These are phyloP conservation scores for Ichneumoninae sp. DNA, from an alignment of 2,888 invertebrate species.

Conservation along the genomic window DNA sequence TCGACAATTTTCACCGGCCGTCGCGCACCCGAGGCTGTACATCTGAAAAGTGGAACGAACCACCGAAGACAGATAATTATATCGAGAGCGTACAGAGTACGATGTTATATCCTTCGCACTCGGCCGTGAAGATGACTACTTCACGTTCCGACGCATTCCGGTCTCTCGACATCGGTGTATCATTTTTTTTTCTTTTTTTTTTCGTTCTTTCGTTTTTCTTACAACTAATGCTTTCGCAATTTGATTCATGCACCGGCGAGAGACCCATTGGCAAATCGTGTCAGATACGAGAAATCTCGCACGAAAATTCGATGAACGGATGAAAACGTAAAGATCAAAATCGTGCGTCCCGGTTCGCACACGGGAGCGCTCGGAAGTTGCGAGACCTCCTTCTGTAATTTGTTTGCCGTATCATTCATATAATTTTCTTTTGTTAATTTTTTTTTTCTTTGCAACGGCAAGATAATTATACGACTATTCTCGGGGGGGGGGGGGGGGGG, in stretches of 20 bases:
- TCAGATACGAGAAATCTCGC: conserved; percentile 10
- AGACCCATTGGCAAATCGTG: conserved; percentile 36
- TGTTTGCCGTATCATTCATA: conserved; percentile 8
- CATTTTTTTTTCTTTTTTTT: not conserved
- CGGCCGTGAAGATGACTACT: conserved; percentile 14
- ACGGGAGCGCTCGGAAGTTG: conserved; percentile 58
- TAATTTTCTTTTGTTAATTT: conserved; percentile 21
- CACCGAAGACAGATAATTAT: conserved; percentile 20
- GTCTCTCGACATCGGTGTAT: conserved; percentile 3
- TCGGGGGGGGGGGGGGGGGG: too few species aligned
- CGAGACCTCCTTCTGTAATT: not conserved
- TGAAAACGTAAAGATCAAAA: conserved; percentile 42
- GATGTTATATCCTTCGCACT: not conserved
- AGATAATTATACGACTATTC: not conserved
- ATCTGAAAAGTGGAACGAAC: conserved; percentile 35
- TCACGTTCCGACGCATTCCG: conserved; percentile 3
- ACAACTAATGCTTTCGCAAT: not conserved
- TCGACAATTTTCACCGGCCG: conserved; percentile 55
- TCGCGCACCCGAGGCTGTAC: conserved; percentile 4
- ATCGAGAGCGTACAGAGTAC: conserved; percentile 17
- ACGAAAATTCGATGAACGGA: conserved; percentile 50
- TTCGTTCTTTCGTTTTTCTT: not conserved
- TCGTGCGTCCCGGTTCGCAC: conserved; percentile 61
- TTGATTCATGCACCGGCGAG: not conserved
- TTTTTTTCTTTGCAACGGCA: not conserved